phyloP scores from a whole-genome alignment of 2,113 vertebrate genomes.

The Rafetus swinhoei region DNA sequence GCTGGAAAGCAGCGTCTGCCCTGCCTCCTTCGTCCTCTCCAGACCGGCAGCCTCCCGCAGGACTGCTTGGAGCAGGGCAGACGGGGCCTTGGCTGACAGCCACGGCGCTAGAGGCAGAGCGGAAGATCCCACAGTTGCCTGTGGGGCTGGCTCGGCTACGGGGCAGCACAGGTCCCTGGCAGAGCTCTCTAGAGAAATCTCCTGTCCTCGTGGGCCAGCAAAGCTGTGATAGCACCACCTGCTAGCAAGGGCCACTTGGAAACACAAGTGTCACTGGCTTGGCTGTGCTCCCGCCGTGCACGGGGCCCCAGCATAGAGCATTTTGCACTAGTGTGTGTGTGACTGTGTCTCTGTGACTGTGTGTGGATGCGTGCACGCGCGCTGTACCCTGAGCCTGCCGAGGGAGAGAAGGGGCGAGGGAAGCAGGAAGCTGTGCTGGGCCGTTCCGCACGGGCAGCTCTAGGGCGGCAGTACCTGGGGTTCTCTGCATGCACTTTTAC shows the following conservation, averaged over 20 bases:
- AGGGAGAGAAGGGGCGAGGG: too few species aligned
- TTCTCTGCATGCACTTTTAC: background rate
- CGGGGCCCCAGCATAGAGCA: background rate
- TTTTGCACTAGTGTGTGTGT: background rate
- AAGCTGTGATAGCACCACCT: background rate
- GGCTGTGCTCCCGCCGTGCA: background rate
- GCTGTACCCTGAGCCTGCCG: too few species aligned
- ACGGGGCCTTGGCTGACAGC: too few species aligned
- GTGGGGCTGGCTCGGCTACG: background rate
- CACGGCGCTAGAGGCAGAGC: background rate
- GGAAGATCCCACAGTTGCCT: background rate
- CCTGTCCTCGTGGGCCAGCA: background rate
- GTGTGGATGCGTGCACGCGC: too few species aligned
- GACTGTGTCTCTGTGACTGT: too few species aligned
- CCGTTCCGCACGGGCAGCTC: background rate
- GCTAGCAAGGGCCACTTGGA: background rate
- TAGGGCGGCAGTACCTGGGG: background rate
- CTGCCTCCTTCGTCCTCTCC: background rate
- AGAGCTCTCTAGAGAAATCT: background rate
- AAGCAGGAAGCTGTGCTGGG: too few species aligned
- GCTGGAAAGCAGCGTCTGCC: background rate
- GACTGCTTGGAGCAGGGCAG: background rate
- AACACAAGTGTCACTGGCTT: background rate
- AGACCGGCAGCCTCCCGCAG: background rate
- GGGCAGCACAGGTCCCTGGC: background rate